Evolutionary conservation across 1,140 invertebrate species (phyloP), one percentile per base, ranked within the genome.

Genomic region (Calliphora vicina): DNA sequence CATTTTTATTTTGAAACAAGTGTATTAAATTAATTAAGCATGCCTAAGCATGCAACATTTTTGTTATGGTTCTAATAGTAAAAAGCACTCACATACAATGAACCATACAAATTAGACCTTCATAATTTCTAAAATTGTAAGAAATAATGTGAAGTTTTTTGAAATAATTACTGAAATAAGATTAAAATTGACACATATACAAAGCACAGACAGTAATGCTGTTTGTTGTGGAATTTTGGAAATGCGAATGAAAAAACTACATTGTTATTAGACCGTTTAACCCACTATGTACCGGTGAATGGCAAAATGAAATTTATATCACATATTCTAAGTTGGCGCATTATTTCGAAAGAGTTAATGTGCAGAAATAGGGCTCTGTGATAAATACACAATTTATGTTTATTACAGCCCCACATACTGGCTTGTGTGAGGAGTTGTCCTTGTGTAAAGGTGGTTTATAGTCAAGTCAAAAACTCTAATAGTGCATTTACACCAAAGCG

Each of bases 151-250:
- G 86, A 26, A 85, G 86, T 27, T 85, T 85, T 85, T 87, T 87
- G 86, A 86, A 88, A 85, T 87, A 88, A 88, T 87, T 85, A 83
- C 86, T 83, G 83, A 87, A 84, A 25, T 83, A 84, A 84, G 85
- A 87, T 87, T 87, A 84, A 88, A 88, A 85, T 82, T 81, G 85
- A 84, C 81, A 84, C 26, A 29, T 80, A 80, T 26, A 5, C 8
- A 26, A 23, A 67, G n/a, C 23, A 2, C 4, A 57, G 15, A 4
- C 15, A 57, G 15, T 5, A 35, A 35, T 35, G 35, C 0, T 29
- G 8, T 29, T 29, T 29, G 6, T 5, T 35, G 0, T 35, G 35
- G 35, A 35, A 35, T 35, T 35, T 35, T 10, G 6, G 10, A 35
- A 35, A 8, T 35, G 1, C 5, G 35, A 35, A 25, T 23, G 5